Evolutionary conservation across 92 coral and sea anemone species (phyloP).

Genomic region (Diadumene lineata): DNA sequence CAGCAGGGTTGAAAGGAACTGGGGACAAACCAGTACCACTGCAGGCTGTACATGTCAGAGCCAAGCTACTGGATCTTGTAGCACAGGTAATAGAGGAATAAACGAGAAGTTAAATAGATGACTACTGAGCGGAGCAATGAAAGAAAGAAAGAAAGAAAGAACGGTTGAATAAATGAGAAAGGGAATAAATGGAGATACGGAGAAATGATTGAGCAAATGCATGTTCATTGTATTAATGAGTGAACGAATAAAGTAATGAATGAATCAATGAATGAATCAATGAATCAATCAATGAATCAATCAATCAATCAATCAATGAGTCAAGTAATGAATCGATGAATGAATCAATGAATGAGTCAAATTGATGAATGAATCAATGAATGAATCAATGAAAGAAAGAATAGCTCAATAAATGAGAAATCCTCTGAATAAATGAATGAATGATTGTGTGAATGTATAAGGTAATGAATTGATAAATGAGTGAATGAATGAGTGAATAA

Average conservation of each 20-base stretch:
- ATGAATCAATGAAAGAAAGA: too few species aligned
- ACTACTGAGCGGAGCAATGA: too few species aligned
- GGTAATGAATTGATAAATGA: too few species aligned
- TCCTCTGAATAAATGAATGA: background rate
- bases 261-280: constrained; percentile 1
- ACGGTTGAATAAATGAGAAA: background rate
- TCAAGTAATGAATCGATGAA: too few species aligned
- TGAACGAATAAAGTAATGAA: background rate
- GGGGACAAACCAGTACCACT: constrained; percentile 86
- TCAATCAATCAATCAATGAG: too few species aligned
- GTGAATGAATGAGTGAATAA: too few species aligned
- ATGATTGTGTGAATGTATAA: background rate
- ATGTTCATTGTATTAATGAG: background rate
- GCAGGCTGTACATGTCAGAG: constrained; percentile 89
- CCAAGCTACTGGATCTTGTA: constrained; percentile 87
- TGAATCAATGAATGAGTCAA: too few species aligned
- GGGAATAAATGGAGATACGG: background rate
- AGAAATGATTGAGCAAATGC: background rate
- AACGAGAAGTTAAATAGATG: too few species aligned
- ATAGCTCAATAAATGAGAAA: too few species aligned
- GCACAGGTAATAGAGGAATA: constrained; percentile 62
- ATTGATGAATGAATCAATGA: too few species aligned
- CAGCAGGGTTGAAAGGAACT: constrained; percentile 85
- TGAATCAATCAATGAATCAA: too few species aligned
- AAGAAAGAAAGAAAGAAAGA: background rate